Conservation (phyloP, 2,113 vertebrate species). For the Platycercus adscitus region DNA sequence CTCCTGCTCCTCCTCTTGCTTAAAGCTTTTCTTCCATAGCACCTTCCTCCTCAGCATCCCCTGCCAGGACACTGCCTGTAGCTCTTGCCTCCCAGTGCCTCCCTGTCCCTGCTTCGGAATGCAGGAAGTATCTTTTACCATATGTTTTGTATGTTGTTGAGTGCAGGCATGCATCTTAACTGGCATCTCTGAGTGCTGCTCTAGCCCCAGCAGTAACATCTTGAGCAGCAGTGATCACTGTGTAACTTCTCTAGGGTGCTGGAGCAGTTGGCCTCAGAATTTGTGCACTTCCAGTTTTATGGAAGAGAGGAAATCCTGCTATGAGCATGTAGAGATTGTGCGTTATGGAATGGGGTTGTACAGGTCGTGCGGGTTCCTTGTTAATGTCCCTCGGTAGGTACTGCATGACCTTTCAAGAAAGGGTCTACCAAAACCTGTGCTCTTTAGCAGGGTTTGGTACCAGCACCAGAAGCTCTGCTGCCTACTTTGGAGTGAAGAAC, state of each 20-base stretch:
- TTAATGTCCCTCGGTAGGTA: neutral
- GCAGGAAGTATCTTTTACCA: neutral
- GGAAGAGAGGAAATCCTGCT: neutral
- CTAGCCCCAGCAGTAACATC: neutral
- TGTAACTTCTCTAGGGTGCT: neutral
- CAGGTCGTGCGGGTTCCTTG: neutral
- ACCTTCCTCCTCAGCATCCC: neutral
- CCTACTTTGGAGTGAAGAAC: neutral
- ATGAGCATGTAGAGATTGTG: neutral
- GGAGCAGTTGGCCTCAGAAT: neutral
- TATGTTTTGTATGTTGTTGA: neutral
- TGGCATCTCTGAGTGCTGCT: neutral
- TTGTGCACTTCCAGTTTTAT: neutral
- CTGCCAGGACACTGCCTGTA: accelerated
- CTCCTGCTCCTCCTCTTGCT: neutral
- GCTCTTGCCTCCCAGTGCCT: no score
- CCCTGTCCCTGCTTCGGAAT: neutral
- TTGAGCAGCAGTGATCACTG: neutral
- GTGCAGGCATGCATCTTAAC: neutral
- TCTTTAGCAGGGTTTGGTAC: neutral
- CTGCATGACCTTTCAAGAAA: neutral
- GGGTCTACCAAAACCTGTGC: neutral
- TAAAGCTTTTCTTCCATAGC: neutral
- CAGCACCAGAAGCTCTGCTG: neutral
- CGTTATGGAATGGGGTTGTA: neutral